Percentiles rank a stretch among this genome's conserved stretches.
phyloP scores from a whole-genome alignment of 2,888 invertebrate species.

The Endotricha flammealis region DNA sequence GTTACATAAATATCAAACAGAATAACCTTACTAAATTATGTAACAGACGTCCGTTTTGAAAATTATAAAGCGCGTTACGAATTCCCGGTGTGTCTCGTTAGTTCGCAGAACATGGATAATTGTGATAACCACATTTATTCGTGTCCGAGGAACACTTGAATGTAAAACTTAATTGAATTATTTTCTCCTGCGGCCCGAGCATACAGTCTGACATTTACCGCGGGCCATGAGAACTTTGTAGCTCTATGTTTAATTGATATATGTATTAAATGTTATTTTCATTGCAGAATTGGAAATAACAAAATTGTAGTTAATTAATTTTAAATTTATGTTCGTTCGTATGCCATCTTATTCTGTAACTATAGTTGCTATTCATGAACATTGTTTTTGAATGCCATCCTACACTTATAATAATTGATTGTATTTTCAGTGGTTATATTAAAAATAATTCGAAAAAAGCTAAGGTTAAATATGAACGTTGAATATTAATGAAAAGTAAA shows the following conservation, averaged over 20 bases:
- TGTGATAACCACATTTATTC: constrained; percentile 66
- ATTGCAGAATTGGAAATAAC: no score
- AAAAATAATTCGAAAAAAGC: no score
- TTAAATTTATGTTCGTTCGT: no score
- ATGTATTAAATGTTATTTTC: no score
- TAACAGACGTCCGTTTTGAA: constrained; percentile 20
- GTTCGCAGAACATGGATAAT: constrained; percentile 56
- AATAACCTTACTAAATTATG: constrained; percentile 3
- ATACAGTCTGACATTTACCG: constrained; percentile 12
- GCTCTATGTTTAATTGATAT: constrained; percentile 7
- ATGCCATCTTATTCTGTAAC: no score
- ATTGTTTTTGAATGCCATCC: no score
- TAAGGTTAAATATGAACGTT: no score
- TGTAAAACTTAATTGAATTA: constrained; percentile 68
- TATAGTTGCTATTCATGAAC: no score
- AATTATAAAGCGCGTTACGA: constrained; percentile 29
- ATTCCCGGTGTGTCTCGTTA: constrained; percentile 41
- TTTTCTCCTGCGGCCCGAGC: constrained; percentile 37
- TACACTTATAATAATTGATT: no score
- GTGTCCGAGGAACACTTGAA: constrained; percentile 50
- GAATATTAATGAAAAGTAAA: no score
- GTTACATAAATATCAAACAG: constrained; percentile 18
- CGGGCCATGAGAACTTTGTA: neutral
- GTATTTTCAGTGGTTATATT: no score
- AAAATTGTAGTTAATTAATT: no score